Percentiles rank a stretch among this genome's conserved stretches.
These are phyloP conservation scores for Sphenodon punctatus DNA, from an alignment of 2,797 vertebrate genomes.

Conservation along the genomic window DNA sequence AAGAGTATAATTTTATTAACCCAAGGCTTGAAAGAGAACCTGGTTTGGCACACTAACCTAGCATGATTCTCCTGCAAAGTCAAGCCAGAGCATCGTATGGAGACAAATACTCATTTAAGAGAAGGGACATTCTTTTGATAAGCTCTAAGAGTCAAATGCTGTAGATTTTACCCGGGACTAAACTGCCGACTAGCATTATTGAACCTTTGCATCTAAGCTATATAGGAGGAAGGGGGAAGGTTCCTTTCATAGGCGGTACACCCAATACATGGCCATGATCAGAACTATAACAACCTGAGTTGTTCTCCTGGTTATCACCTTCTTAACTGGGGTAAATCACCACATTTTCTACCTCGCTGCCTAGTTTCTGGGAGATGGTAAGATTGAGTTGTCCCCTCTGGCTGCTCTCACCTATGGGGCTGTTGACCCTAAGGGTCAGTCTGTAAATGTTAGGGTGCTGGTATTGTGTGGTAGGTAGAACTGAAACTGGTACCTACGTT, in stretches of 20 bases:
- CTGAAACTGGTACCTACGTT: too few species aligned
- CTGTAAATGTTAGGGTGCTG: too few species aligned
- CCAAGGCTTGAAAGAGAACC: background rate
- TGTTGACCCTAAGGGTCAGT: too few species aligned
- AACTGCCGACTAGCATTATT: too few species aligned
- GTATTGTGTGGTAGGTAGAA: too few species aligned
- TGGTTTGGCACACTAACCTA: background rate
- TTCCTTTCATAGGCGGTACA: background rate
- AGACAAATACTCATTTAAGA: constrained; percentile 15
- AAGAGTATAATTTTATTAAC: background rate
- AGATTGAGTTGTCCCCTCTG: too few species aligned
- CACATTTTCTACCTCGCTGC: too few species aligned
- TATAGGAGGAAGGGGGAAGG: too few species aligned
- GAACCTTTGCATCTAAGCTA: too few species aligned
- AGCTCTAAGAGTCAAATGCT: background rate
- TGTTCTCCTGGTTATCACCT: background rate
- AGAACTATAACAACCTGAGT: background rate
- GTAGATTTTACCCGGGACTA: background rate
- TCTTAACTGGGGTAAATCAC: too few species aligned
- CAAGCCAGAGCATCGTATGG: background rate
- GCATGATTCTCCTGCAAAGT: background rate
- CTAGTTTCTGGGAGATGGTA: background rate
- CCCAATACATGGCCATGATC: background rate
- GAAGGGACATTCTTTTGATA: constrained; percentile 9
- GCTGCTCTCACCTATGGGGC: too few species aligned